These are phyloP conservation scores for Ametastegia equiseti DNA, from an alignment of 2,888 invertebrate genomes.

Conservation along the genomic window DNA sequence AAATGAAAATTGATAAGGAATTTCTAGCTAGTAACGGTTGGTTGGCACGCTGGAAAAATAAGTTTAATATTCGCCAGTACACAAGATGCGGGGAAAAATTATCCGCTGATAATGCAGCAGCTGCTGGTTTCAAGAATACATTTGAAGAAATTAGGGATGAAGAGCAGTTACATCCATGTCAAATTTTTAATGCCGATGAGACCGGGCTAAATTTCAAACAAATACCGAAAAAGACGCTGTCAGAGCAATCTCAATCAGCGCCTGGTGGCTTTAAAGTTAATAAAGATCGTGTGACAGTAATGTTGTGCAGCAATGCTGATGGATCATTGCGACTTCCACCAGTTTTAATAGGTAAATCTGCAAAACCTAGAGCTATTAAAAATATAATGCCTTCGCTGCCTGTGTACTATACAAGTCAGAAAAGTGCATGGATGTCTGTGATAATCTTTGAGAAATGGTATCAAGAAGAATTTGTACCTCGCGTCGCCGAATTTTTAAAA, in stretches of 20 bases:
- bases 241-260: slow-evolving; percentile 50
- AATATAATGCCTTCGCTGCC: slow-evolving; percentile 54
- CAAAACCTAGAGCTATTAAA: slow-evolving; percentile 56
- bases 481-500: slow-evolving; percentile 48
- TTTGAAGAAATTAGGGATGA: slow-evolving; percentile 49
- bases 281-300: slow-evolving; percentile 55
- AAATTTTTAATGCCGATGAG: slow-evolving; percentile 59
- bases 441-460: slow-evolving; percentile 54
- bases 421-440: slow-evolving; percentile 56
- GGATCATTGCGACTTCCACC: slow-evolving; percentile 54
- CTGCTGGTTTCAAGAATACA: slow-evolving; percentile 52
- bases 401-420: slow-evolving; percentile 56
- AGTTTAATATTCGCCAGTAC: slow-evolving; percentile 51
- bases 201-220: slow-evolving; percentile 56
- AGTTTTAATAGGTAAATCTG: slow-evolving; percentile 57
- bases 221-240: slow-evolving; percentile 54
- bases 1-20: no score
- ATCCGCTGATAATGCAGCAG: slow-evolving; percentile 54
- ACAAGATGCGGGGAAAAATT: slow-evolving; percentile 27
- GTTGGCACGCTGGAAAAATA: no score
- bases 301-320: slow-evolving; percentile 55
- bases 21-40: no score
- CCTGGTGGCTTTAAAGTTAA: slow-evolving; percentile 55
- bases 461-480: slow-evolving; percentile 49
- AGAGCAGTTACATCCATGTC: slow-evolving; percentile 48